These are phyloP conservation scores for Dryomyza anilis DNA, from an alignment of 2,888 invertebrate genomes.

Conservation along the genomic window DNA sequence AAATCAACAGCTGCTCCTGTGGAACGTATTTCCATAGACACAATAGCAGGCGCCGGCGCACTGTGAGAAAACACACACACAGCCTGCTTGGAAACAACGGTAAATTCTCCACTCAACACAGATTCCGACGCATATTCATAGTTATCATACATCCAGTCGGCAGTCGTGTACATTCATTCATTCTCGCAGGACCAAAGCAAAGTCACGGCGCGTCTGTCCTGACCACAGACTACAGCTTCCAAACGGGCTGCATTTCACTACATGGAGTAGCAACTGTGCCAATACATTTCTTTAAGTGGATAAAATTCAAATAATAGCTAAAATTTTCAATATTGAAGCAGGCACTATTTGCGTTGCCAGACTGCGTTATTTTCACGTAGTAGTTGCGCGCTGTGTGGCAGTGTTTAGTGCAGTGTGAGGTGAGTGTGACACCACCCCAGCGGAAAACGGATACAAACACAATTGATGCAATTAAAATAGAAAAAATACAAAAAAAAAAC, in stretches of 20 bases:
- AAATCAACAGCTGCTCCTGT: not conserved
- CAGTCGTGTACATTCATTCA: slow-evolving; percentile 37
- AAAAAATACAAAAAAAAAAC: slow-evolving; percentile 24
- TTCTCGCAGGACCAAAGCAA: slow-evolving; percentile 33
- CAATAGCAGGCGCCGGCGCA: not conserved
- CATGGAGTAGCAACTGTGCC: not conserved
- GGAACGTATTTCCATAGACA: not conserved
- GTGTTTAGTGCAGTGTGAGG: slow-evolving; percentile 19
- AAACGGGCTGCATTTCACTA: not conserved
- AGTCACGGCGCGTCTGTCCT: slow-evolving; percentile 27
- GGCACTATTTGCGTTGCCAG: not conserved
- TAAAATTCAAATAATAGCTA: no score
- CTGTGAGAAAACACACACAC: no score
- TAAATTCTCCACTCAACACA: not conserved
- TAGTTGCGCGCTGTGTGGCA: slow-evolving; percentile 11
- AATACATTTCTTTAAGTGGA: no score
- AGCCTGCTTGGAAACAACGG: slow-evolving; percentile 1
- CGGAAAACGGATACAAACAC: slow-evolving; percentile 40
- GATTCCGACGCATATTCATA: not conserved
- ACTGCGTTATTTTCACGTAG: slow-evolving; percentile 10
- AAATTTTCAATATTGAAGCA: no score
- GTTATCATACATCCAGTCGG: not conserved
- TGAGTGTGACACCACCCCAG: slow-evolving; percentile 36
- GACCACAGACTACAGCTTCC: not conserved
- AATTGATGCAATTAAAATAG: slow-evolving; percentile 38